phyloP scores from a whole-genome alignment of 2,113 vertebrate genomes.

The Mesocricetus auratus region DNA sequence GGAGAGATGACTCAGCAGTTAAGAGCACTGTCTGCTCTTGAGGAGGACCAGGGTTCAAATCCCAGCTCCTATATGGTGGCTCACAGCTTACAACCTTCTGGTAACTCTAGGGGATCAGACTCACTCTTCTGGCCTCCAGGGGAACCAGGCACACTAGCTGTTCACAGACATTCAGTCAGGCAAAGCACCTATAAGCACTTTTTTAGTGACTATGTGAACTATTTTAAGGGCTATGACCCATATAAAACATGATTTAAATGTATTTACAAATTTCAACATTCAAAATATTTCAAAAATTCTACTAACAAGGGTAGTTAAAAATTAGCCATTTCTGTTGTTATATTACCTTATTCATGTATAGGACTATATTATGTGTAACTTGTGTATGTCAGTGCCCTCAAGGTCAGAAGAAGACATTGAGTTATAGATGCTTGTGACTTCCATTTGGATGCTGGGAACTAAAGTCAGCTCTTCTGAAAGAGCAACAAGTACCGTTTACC shows the following conservation, averaged over 20 bases:
- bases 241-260: not conserved
- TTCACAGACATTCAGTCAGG: not conserved
- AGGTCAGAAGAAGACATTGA: not conserved
- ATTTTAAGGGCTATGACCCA: not conserved
- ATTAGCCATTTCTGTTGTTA: not conserved
- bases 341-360: not conserved
- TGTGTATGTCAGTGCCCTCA: not conserved
- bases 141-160: not conserved
- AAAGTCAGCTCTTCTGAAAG: too few species aligned
- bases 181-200: not conserved
- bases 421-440: not conserved
- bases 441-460: not conserved
- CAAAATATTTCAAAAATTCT: not conserved
- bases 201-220: not conserved
- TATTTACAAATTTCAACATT: not conserved
- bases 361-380: not conserved
- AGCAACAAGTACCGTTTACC: not conserved
- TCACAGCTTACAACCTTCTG: too few species aligned
- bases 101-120: not conserved
- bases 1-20: not conserved
- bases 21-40: not conserved
- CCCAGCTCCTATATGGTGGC: not conserved
- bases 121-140: not conserved
- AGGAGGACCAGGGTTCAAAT: not conserved
- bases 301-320: not conserved